These are phyloP conservation scores for Channa maculata DNA, from an alignment of 2,113 vertebrate genomes.

Conservation along the genomic window DNA sequence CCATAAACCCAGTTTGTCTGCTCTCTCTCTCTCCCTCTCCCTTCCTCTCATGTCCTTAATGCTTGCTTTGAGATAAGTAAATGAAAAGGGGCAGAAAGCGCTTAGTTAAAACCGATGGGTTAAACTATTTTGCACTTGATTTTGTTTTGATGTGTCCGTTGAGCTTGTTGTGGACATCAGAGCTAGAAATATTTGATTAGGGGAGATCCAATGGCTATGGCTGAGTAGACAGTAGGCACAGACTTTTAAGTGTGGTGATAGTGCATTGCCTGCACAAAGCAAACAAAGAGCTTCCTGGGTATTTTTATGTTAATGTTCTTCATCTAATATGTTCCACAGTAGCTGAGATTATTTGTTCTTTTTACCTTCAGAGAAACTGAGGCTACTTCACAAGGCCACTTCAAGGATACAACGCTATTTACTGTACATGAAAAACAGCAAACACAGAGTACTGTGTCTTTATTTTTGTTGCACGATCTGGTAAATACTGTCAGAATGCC, in stretches of 20 bases:
- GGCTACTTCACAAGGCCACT: conserved; percentile 57
- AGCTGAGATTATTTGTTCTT: conserved; percentile 12
- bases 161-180: conserved; percentile 23
- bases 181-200: conserved; percentile 48
- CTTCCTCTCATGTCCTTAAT: conserved; percentile 22
- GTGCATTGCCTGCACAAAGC: neutral
- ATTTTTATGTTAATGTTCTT: conserved; percentile 18
- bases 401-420: conserved; percentile 46
- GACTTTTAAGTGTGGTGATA: conserved; percentile 28
- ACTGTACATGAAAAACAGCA: conserved; percentile 15
- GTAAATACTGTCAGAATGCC: neutral
- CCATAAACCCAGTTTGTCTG: conserved; percentile 21
- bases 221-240: neutral
- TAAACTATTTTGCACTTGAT: conserved; percentile 28
- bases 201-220: conserved; percentile 41
- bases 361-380: conserved; percentile 13
- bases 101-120: conserved; percentile 35
- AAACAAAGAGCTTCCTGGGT: neutral
- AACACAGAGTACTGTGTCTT: conserved; percentile 31
- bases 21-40: conserved; percentile 11
- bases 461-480: conserved; percentile 22
- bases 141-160: conserved; percentile 38
- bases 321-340: conserved; percentile 1
- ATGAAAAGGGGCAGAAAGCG: conserved; percentile 38
- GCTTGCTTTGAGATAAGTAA: conserved; percentile 13